A percentile compares a stretch with the other conserved stretches of the same genome.
Evolutionary conservation across 1,140 invertebrate species (phyloP).

Genomic region (Drosophila bocqueti): DNA sequence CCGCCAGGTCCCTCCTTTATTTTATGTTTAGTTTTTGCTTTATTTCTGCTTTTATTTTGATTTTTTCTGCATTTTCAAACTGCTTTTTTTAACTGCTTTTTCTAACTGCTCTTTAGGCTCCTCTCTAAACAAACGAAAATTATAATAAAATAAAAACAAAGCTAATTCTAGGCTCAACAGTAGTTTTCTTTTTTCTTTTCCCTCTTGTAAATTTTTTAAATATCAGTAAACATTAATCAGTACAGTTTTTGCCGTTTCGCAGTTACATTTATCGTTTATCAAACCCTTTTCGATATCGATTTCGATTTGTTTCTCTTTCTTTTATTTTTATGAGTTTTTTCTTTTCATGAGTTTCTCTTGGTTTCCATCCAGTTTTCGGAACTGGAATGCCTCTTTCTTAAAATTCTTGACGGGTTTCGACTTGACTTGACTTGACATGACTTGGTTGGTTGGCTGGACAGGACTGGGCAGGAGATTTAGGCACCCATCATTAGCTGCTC

Average conservation of each 20-base stretch:
- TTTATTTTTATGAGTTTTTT: neutral
- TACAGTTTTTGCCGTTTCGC: slow-evolving; percentile 46
- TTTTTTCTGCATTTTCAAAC: neutral
- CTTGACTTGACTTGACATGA: slow-evolving; percentile 10
- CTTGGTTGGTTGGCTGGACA: slow-evolving; percentile 36
- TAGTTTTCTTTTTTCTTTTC: slow-evolving; percentile 32
- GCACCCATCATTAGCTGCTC: slow-evolving; percentile 89
- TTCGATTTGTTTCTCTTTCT: slow-evolving; percentile 12
- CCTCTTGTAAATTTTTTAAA: neutral
- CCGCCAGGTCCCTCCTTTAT: slow-evolving; percentile 69
- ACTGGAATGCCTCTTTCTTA: slow-evolving; percentile 43
- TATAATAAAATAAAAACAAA: slow-evolving; percentile 15
- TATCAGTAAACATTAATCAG: slow-evolving; percentile 70
- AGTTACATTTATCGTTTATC: slow-evolving; percentile 33
- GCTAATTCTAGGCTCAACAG: slow-evolving; percentile 60
- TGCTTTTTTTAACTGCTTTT: slow-evolving; percentile 14
- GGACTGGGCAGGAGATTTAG: slow-evolving; percentile 39
- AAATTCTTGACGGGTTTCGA: slow-evolving; percentile 5
- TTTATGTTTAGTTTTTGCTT: neutral
- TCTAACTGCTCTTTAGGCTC: neutral
- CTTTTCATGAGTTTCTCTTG: neutral
- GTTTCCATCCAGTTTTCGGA: slow-evolving; percentile 50
- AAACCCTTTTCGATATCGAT: slow-evolving; percentile 39
- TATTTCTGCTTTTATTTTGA: neutral
- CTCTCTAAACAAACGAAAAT: neutral